These are phyloP conservation scores for Callopanchax toddi DNA, from an alignment of 2,113 vertebrate genomes.

Conservation along the genomic window DNA sequence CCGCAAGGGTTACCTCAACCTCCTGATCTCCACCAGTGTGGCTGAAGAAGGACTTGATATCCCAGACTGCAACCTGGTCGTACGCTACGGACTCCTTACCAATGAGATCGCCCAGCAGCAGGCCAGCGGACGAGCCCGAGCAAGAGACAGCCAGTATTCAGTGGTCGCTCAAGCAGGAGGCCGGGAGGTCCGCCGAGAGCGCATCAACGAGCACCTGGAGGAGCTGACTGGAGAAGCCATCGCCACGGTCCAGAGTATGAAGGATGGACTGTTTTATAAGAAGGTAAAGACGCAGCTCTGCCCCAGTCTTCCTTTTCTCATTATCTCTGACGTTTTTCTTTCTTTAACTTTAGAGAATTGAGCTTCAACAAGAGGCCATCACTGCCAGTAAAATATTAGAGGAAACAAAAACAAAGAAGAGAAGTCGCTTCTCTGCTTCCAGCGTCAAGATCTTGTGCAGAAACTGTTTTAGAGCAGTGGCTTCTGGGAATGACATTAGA, in stretches of 20 bases:
- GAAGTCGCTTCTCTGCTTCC: conserved; percentile 40
- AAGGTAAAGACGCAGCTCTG: conserved; percentile 49
- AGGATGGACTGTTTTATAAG: conserved; percentile 53
- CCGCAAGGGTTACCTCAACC: conserved; percentile 81
- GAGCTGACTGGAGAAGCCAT: conserved; percentile 82
- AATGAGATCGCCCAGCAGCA: conserved; percentile 94
- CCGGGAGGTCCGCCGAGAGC: conserved; percentile 82
- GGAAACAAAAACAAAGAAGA: conserved; percentile 7
- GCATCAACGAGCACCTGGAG: conserved; percentile 84
- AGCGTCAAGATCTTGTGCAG: conserved; percentile 80
- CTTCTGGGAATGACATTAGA: conserved; percentile 83
- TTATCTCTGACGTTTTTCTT: background rate
- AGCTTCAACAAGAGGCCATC: conserved; percentile 75
- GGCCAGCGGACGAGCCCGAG: conserved; percentile 89
- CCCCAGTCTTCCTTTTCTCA: background rate
- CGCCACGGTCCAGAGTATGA: conserved; percentile 82
- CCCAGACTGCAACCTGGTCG: conserved; percentile 87
- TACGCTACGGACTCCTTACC: conserved; percentile 92
- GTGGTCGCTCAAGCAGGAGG: conserved; percentile 84
- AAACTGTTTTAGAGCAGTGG: conserved; percentile 78
- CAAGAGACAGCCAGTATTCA: conserved; percentile 84
- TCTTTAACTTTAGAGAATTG: conserved; percentile 74
- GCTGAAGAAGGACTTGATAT: conserved; percentile 94
- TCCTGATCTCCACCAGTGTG: conserved; percentile 92
- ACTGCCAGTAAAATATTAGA: conserved; percentile 48